Evolutionary conservation across 2,113 vertebrate species (phyloP), one percentile per base, ranked within the genome.

Genomic region (Tenebrosternarchus preto): DNA sequence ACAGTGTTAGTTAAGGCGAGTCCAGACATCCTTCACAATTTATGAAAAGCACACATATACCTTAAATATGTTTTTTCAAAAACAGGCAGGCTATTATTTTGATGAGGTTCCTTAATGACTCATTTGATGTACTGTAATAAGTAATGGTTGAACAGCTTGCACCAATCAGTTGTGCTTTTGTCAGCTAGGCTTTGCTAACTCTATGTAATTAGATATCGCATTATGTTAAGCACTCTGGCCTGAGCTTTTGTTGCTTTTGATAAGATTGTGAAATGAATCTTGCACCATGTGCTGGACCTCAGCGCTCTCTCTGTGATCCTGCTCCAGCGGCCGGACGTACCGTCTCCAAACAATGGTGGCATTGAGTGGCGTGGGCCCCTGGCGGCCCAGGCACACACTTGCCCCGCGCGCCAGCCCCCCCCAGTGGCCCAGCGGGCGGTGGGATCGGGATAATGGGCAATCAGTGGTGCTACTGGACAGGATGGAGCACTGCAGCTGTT

Each of bases 401-500:
- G 53, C 81, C 73, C 78, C 0, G 0, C 33, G 6, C 3, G 33
- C 33, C 33, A 2, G 33, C 73, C 78, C 0, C 0, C 85, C 80
- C 75, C 86, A 76, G 86, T 88, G 91, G 88, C 83, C 90, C 88
- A 91, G 85, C 86, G 89, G 71, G 85, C 85, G 86, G 39, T 66
- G 86, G 90, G 90, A 83, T 89, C 88, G 80, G 80, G 89, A 89
- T 93, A 92, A 91, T 91, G 84, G 86, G 85, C 60, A 83, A 86
- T 85, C 82, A 85, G 86, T 0, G 50, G 84, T 76, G 85, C 90
- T 93, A 68, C 81, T 1, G 86, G 82, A n/a, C 73, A 88, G 86
- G 87, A 87, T 89, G 91, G 88, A 90, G 82, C 88, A 89, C 81
- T 91, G 93, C 95, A 95, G 95, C 95, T 95, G 95, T 95, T 86